Base-by-base conservation (phyloP, 2,888 invertebrate genomes). In the Onthophagus sagittarius region DNA sequence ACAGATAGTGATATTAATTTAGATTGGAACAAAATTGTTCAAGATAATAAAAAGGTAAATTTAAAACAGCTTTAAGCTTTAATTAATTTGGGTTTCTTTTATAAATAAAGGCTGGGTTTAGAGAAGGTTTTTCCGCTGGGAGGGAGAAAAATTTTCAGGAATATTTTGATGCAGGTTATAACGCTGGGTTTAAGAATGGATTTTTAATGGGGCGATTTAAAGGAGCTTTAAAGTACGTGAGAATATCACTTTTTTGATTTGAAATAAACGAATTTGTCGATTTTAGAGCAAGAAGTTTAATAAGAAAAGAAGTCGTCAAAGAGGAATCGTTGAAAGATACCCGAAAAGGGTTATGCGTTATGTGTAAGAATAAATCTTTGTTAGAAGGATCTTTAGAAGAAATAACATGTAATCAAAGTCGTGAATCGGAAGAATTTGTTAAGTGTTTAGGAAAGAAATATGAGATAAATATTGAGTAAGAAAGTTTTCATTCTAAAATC, bases 141-240 rank as follows among this genome's bases (percentile, higher is more conserved):
- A 87, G 89, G 76, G 87, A 89, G 14, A 84, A 88, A 71, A 87
- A 88, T 70, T 92, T 91, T 78, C 94, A 94, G 85, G 81, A 86
- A 15, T 89, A 91, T 81, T 94, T 94, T 82, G 91, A 94, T 79
- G 81, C 81, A 73, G 94, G 94, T 0, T 94, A 91, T 81, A 83
- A 84, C 74, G 89, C 90, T 80, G 94, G 92, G 0, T 88, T 93
- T 53, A 82, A 84, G 74, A 89, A 88, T 78, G 91, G 90, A 13
- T 87, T 91, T 72, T 80, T 86, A 73, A 79, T 92, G 72, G 90
- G 92, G 74, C 84, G 85, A 79, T 84, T 83, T 63, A 86, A 88
- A 80, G 87, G 86, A 69, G 65, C 76, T 23, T 72, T 81, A 72
- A 79, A 79, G 85, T 85, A 71, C 70, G 72, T 14, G 67, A 31